A percentile compares a stretch with the other conserved stretches of the same genome.
Conservation (phyloP, 2,888 invertebrate species). For the Litoditis marina region DNA sequence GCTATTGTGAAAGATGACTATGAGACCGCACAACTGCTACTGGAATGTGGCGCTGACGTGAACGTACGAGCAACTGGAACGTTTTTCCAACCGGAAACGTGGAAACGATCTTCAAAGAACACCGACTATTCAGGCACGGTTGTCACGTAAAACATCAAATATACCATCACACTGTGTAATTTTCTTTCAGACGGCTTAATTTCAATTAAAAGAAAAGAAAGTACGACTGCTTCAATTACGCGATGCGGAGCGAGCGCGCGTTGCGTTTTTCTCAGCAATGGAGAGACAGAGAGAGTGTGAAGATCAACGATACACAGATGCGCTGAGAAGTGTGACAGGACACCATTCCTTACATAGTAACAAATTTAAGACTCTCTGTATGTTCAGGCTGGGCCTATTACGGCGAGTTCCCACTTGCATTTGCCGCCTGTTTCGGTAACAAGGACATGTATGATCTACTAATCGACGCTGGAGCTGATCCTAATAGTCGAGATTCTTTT, state of each 20-base stretch:
- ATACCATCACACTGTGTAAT: too few species aligned
- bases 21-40: slow-evolving; percentile 85
- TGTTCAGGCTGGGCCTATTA: slow-evolving; percentile 81
- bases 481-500: slow-evolving; percentile 88
- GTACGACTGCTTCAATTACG: too few species aligned
- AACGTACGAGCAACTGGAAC: slow-evolving; percentile 88
- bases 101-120: slow-evolving; percentile 75
- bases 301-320: neutral
- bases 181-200: too few species aligned
- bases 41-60: slow-evolving; percentile 78
- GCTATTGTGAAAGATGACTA: slow-evolving; percentile 95
- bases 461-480: slow-evolving; percentile 85
- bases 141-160: too few species aligned
- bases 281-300: slow-evolving; percentile 4
- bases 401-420: slow-evolving; percentile 92
- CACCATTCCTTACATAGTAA: too few species aligned
- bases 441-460: slow-evolving; percentile 93
- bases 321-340: too few species aligned
- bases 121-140: slow-evolving; percentile 85
- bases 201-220: too few species aligned
- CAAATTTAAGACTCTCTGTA: too few species aligned
- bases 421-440: slow-evolving; percentile 95
- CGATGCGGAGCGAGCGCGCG: too few species aligned
- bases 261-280: neutral
- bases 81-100: slow-evolving; percentile 92